These are phyloP conservation scores for Drosophila jambulina DNA, from an alignment of 1,140 invertebrate species.

Conservation along the genomic window DNA sequence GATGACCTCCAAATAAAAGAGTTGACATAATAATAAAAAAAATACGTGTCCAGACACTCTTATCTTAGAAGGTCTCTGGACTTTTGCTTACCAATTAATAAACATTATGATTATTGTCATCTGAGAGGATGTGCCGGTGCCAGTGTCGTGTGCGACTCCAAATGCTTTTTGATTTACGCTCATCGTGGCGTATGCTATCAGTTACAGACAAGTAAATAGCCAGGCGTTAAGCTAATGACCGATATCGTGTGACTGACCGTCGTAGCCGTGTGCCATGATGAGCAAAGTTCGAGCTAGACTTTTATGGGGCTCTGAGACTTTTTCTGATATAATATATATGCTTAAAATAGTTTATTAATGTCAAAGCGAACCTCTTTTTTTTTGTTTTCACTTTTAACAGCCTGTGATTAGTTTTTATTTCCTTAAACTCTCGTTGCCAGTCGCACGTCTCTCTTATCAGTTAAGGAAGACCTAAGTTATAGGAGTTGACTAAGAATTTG, in stretches of 20 bases:
- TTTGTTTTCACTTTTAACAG: neutral
- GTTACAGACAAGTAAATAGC: conserved; percentile 39
- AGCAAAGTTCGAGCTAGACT: conserved; percentile 1
- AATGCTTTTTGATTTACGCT: conserved; percentile 53
- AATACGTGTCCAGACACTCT: conserved; percentile 2
- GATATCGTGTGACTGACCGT: conserved; percentile 50
- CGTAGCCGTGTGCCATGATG: conserved; percentile 1
- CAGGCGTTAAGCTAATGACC: conserved; percentile 50
- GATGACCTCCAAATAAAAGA: neutral
- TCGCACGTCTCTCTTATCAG: conserved; percentile 16
- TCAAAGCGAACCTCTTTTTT: too few species aligned
- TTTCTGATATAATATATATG: neutral
- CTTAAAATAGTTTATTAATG: neutral
- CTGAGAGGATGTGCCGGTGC: conserved; percentile 24
- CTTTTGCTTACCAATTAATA: conserved; percentile 47
- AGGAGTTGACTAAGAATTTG: too few species aligned
- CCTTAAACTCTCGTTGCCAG: neutral
- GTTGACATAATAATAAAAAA: neutral
- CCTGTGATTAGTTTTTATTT: neutral
- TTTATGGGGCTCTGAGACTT: neutral
- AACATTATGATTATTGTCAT: conserved; percentile 58
- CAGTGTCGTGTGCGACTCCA: conserved; percentile 9
- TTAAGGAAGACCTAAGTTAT: conserved; percentile 4
- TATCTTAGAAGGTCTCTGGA: conserved; percentile 32
- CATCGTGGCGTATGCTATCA: conserved; percentile 38